phyloP scores from a whole-genome alignment of 1,140 invertebrate species.

The Conus betulinus region DNA sequence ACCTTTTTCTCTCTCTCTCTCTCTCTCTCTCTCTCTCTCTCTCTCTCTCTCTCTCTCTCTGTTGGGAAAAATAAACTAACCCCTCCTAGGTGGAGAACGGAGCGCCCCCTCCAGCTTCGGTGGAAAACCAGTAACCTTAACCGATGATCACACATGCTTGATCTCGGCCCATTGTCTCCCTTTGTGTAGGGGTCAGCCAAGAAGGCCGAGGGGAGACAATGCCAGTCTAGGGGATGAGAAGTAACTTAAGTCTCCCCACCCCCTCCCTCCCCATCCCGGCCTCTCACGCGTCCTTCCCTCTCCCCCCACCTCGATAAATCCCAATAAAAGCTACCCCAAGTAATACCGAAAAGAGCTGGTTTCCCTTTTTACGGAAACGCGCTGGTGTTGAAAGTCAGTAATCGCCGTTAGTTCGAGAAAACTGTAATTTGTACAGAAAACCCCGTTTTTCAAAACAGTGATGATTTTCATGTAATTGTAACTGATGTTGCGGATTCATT shows the following conservation, averaged over 20 bases:
- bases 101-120: not conserved
- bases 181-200: not conserved
- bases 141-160: slow-evolving; percentile 24
- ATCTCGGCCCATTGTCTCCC: slow-evolving; percentile 21
- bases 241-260: not conserved
- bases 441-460: too few species aligned
- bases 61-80: not conserved
- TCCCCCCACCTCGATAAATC: not conserved
- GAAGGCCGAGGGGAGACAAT: not conserved
- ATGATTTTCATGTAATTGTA: too few species aligned
- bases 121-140: slow-evolving; percentile 16
- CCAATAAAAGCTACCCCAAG: slow-evolving; percentile 18
- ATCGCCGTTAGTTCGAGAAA: too few species aligned
- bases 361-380: too few species aligned
- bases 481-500: too few species aligned
- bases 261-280: not conserved
- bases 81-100: not conserved
- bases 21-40: too few species aligned
- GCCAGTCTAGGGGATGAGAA: not conserved
- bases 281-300: not conserved
- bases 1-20: too few species aligned
- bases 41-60: too few species aligned
- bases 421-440: too few species aligned
- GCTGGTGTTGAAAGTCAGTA: too few species aligned
- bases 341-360: too few species aligned